Base-by-base conservation (phyloP, 1,140 invertebrate species). In the Drosophila tani region DNA sequence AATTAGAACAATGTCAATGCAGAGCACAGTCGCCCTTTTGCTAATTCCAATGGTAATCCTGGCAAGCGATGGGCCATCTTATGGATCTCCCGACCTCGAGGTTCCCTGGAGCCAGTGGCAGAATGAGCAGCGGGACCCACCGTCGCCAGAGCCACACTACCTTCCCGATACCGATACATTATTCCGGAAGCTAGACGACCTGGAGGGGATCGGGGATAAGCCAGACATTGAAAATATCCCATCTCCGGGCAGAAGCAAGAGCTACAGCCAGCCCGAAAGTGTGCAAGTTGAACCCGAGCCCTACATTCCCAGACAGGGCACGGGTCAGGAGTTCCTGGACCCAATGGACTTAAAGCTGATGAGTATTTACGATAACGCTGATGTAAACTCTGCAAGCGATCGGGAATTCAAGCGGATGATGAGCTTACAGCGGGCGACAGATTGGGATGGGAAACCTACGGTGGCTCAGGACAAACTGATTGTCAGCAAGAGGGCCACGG, bases 1-100 rank as follows among this genome's bases (percentile, higher is more conserved):
- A 43, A 58, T 29, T 51, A 68, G 40, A 87, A 88, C 65, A 68
- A 86, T 87, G 84, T 81, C 85, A 88, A 74, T 47, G 51, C 38
- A 24, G 38, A 56, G 50, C 40, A 27, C 35, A 57, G 19, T 50
- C 27, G n/a, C 21, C 55, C 19, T 75, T 64, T 45, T 64, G 51
- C 43, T 87, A 51, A 62, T 75, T 58, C 60, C 80, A 55, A 63
- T 78, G 58, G 58, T 71, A 41, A 53, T 87, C 46, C 43, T 74
- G 43, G 41, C 65, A 49, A 43, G 50, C 11, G 24, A 50, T 21
- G 40, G 38, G 5, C 67, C 40, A 38, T n/a, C 57, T 6, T 14
- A 32, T 12, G 6, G 19, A n/a, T 29, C n/a, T 11, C 11, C 29
- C 9, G 38, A 49, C 9, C 15, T 4, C 21, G n/a, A 38, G 8